Evolutionary conservation across 2,797 vertebrate species (phyloP).

Genomic region (Scolopax rusticola): DNA sequence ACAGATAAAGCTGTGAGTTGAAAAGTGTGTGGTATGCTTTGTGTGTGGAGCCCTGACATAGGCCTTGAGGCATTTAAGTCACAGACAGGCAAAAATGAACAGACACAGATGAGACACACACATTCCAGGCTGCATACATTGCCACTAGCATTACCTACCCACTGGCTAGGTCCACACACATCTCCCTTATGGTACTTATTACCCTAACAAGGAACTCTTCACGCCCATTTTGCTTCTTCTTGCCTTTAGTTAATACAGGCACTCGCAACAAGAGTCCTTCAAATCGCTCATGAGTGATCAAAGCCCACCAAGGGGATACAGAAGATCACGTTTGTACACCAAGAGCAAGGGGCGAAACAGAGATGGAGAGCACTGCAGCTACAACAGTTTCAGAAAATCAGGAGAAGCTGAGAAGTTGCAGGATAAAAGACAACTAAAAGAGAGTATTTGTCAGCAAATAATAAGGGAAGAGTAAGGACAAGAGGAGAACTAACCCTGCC

Average conservation of each 20-base stretch:
- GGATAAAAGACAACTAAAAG: background rate
- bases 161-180: background rate
- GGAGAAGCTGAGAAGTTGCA: background rate
- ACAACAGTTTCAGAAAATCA: background rate
- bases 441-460: background rate
- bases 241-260: background rate
- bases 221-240: background rate
- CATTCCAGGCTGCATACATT: background rate
- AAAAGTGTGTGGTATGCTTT: conserved; percentile 10
- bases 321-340: background rate
- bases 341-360: background rate
- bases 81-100: background rate
- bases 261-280: background rate
- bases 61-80: background rate
- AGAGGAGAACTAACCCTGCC: background rate
- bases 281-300: background rate
- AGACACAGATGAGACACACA: background rate
- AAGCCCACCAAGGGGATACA: background rate
- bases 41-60: background rate
- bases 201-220: background rate
- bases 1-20: conserved; percentile 28
- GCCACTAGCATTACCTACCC: background rate
- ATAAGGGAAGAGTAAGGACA: background rate
- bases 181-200: background rate
- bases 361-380: background rate